These are phyloP conservation scores for Macropis europaea DNA, from an alignment of 2,888 invertebrate genomes.

Conservation along the genomic window DNA sequence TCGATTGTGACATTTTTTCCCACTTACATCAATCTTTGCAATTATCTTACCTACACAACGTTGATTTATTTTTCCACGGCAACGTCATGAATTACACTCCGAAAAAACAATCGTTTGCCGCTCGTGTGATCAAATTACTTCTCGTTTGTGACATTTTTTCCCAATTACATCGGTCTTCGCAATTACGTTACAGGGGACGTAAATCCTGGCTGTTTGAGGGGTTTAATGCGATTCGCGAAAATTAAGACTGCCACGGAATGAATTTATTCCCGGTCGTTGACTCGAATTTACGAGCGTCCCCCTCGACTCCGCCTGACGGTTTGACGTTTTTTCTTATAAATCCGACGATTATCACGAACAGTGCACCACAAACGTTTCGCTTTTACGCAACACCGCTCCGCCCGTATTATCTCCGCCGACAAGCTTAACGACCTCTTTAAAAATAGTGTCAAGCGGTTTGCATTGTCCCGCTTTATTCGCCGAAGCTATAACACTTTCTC, in stretches of 20 bases:
- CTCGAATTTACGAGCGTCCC: conserved; percentile 21
- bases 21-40: too few relatives aligned
- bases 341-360: conserved; percentile 17
- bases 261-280: conserved; percentile 32
- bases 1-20: too few relatives aligned
- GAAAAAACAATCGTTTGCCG: too few relatives aligned
- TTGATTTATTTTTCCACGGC: too few relatives aligned
- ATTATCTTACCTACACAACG: too few relatives aligned
- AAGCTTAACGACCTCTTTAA: conserved; percentile 29
- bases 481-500: neutral
- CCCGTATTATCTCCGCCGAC: conserved; percentile 30
- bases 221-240: conserved; percentile 26
- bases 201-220: neutral
- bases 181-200: neutral
- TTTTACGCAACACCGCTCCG: neutral
- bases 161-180: too few relatives aligned
- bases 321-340: conserved; percentile 14
- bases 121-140: too few relatives aligned
- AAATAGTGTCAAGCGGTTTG: conserved; percentile 42
- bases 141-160: too few relatives aligned
- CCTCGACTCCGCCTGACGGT: neutral
- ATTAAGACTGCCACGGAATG: conserved; percentile 23
- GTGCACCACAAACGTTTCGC: conserved; percentile 2
- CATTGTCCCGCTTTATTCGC: conserved; percentile 8
- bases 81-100: too few relatives aligned